Evolutionary conservation across 37 sponge, comb jelly and placozoan species (phyloP), one percentile per base, ranked within the genome.

Genomic region (Amphimedon queenslandica): DNA sequence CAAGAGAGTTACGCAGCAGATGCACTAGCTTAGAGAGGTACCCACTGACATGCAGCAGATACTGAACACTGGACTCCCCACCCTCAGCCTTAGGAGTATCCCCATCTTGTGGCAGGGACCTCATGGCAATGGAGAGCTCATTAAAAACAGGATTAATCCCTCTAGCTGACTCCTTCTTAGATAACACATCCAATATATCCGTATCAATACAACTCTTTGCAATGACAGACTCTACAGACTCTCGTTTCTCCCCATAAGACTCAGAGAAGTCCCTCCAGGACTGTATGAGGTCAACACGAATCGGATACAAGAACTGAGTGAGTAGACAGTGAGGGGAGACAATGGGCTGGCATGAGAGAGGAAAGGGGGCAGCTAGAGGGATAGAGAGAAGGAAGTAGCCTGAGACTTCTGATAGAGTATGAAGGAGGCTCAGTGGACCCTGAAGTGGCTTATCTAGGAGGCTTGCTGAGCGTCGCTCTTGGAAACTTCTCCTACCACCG

Each of bases 311-410:
- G 20, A 61, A 67, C 25, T 30, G 41, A 1, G 85, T 72, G 73
- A 78, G 85, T 30, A 78, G 74, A 36, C 43, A 68, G 79, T 84
- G 85, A 20, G 85, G 85, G 34, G 85, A 84, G 23, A 27, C 35
- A 42, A 33, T 37, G 41, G 60, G 32, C 30, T 42, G 10, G 27
- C 11, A 16, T 16, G 40, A 35, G 11, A 61, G 20, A 27, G 20
- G 42, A 34, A 42, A n/a, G 27, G 2, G 24, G 4, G 60, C 3
- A 18, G 60, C 1, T 28, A 23, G 24, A 18, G 24, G 2, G 57
- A 40, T 25, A 31, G 36, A 21, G 24, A 33, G 28, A 42, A 60
- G 36, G 37, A 77, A 77, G 71, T 72, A 69, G 23, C 71, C 66
- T 23, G 74, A 57, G 24, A 77, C 74, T 25, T 81, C 81, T 2